Evolutionary conservation across 2,797 vertebrate species (phyloP).

Genomic region (Cossypha heuglini): DNA sequence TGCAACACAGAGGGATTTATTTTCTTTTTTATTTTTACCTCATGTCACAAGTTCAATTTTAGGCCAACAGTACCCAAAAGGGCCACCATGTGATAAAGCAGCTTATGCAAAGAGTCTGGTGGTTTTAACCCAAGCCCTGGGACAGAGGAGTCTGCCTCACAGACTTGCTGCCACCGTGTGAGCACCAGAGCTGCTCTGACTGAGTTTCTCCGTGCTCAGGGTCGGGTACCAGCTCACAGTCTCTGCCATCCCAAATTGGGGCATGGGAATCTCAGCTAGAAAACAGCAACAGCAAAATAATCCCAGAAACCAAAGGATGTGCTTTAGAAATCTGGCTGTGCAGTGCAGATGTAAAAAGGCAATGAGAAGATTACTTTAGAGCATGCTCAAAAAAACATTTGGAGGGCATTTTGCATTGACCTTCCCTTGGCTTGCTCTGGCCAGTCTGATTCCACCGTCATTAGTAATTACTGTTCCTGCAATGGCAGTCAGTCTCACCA

Average conservation of each 20-base stretch:
- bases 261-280: neutral
- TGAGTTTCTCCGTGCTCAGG: accelerated
- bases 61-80: slow-evolving; percentile 45
- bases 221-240: accelerated
- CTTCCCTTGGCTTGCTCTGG: neutral
- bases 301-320: neutral
- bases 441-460: neutral
- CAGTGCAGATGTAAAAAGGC: neutral
- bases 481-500: accelerated
- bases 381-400: neutral
- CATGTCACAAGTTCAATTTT: slow-evolving; percentile 58
- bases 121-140: neutral
- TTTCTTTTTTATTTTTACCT: slow-evolving; percentile 62
- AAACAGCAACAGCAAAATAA: neutral
- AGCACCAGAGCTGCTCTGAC: neutral
- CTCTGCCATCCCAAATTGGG: neutral
- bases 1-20: slow-evolving; percentile 41
- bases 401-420: neutral
- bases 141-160: neutral
- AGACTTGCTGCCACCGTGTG: neutral
- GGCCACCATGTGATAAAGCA: neutral
- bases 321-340: neutral
- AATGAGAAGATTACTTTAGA: neutral
- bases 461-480: neutral
- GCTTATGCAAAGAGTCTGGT: neutral